A percentile compares a stretch with the other conserved stretches of the same genome.
Conservation (phyloP, 2,113 vertebrate species). For the Monopterus albus region DNA sequence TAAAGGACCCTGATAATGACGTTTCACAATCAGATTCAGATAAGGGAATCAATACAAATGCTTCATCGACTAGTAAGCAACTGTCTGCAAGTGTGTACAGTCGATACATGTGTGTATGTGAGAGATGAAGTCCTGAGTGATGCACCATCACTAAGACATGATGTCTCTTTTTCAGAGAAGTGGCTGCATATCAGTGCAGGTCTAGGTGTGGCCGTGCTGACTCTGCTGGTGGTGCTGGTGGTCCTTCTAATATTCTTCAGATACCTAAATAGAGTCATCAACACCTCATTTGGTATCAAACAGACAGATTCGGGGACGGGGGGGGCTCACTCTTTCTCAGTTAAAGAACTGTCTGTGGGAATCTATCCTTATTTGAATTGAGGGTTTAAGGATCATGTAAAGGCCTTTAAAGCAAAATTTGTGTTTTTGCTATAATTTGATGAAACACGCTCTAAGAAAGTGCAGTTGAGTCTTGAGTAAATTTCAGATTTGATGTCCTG, state of each 20-base stretch:
- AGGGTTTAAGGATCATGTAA: no score
- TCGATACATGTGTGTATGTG: neutral
- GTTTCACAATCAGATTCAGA: neutral
- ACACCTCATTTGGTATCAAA: conserved; percentile 34
- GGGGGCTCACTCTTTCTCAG: neutral
- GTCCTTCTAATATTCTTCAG: conserved; percentile 53
- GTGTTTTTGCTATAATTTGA: no score
- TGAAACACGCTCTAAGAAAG: no score
- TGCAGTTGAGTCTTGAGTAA: no score
- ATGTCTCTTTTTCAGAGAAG: conserved; percentile 42
- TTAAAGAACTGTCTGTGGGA: neutral
- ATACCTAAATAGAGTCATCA: conserved; percentile 29
- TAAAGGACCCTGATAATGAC: no score
- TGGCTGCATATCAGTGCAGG: conserved; percentile 39
- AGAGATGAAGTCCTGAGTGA: neutral
- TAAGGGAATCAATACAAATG: neutral
- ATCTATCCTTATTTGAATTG: no score
- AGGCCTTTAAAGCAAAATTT: no score
- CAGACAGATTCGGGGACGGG: neutral
- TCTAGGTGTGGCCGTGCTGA: conserved; percentile 33
- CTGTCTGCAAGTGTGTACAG: no score
- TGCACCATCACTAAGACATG: neutral
- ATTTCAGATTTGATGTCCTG: no score
- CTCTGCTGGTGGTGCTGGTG: neutral
- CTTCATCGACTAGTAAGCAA: conserved; percentile 13